These are phyloP conservation scores for Meteorus sp. DNA, from an alignment of 1,140 invertebrate species.

Conservation along the genomic window DNA sequence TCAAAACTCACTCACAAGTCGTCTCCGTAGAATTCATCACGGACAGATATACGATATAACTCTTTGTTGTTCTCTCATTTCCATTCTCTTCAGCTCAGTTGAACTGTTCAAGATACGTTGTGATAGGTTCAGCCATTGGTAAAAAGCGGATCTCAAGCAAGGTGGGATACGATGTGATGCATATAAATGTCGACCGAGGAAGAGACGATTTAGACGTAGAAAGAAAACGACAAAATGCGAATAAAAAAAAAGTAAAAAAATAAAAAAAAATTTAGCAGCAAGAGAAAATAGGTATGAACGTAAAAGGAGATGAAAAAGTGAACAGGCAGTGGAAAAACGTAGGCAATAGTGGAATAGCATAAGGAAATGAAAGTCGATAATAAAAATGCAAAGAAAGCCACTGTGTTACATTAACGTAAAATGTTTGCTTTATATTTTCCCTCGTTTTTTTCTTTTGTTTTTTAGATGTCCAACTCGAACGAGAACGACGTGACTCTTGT, in stretches of 20 bases:
- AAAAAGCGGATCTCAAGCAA: neutral
- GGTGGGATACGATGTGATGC: constrained; percentile 26
- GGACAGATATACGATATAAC: no score
- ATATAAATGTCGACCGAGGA: constrained; percentile 36
- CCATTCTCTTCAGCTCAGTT: no score
- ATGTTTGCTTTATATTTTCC: constrained; percentile 24
- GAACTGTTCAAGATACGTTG: constrained; percentile 2
- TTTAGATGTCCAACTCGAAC: constrained; percentile 61
- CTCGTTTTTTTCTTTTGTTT: no score
- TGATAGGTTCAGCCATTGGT: constrained; percentile 4
- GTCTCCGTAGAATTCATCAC: no score
- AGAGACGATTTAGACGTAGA: constrained; percentile 32
- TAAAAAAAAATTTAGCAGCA: neutral
- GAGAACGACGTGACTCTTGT: constrained; percentile 61
- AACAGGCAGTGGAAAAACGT: neutral
- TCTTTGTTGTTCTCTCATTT: no score
- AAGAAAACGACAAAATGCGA: neutral
- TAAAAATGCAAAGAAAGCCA: neutral
- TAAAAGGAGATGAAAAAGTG: neutral
- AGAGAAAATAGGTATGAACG: no score
- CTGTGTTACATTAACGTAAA: neutral
- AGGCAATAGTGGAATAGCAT: neutral
- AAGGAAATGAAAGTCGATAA: neutral
- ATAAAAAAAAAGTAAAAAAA: neutral
- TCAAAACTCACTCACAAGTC: no score